phyloP scores from a whole-genome alignment of 2,888 invertebrate species.

The Lepidocyrtoides sp. region DNA sequence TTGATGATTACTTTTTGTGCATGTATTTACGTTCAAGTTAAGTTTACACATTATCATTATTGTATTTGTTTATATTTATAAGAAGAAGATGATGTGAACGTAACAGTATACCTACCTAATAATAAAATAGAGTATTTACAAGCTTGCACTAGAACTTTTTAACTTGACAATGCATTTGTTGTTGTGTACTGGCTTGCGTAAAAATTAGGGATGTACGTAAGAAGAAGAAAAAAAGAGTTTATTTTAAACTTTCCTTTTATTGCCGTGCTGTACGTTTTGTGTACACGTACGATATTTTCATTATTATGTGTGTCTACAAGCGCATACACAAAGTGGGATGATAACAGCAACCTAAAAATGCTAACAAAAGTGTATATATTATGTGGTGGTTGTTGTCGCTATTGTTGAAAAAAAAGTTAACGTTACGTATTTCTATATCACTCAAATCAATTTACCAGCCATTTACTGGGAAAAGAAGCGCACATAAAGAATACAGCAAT shows the following conservation, averaged over 20 bases:
- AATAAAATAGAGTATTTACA: conserved; percentile 16
- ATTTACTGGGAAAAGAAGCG: conserved; percentile 17
- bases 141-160: conserved; percentile 37
- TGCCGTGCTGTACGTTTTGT: conserved; percentile 27
- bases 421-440: conserved; percentile 36
- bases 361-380: not conserved
- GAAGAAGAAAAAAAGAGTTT: not conserved
- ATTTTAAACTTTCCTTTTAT: conserved; percentile 36
- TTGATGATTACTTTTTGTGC: conserved; percentile 54
- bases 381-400: not conserved
- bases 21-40: conserved; percentile 2
- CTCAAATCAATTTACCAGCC: conserved; percentile 19
- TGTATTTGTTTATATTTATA: conserved; percentile 4
- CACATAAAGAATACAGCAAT: conserved; percentile 41
- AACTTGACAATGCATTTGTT: conserved; percentile 38
- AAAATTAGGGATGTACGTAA: conserved; percentile 43
- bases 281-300: no score
- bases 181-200: conserved; percentile 22
- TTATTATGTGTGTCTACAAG: conserved; percentile 34
- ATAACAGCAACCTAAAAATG: not conserved
- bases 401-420: conserved; percentile 49
- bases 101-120: not conserved
- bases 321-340: conserved; percentile 47
- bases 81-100: not conserved
- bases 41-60: conserved; percentile 2